phyloP scores from a whole-genome alignment of 2,797 vertebrate genomes.

The Kryptopterus vitreolus region DNA sequence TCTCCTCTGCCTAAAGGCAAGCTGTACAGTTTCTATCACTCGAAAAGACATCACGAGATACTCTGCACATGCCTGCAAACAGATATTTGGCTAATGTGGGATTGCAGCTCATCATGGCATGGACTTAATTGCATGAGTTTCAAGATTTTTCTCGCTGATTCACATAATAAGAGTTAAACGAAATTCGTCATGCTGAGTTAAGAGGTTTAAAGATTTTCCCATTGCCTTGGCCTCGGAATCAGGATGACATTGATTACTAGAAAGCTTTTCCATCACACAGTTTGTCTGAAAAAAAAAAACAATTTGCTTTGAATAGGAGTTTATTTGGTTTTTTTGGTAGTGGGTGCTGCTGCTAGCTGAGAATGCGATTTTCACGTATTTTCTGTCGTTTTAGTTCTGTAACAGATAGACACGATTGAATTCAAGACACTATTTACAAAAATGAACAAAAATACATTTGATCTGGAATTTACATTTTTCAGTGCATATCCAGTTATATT shows the following conservation, averaged over 20 bases:
- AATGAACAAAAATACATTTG: not conserved
- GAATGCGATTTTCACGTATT: not conserved
- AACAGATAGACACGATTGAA: not conserved
- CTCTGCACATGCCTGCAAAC: not conserved
- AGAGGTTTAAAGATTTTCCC: conserved; percentile 44
- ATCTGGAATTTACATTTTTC: not conserved
- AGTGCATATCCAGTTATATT: not conserved
- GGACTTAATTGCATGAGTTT: conserved; percentile 33
- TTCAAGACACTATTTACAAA: not conserved
- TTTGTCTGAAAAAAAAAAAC: conserved; percentile 32
- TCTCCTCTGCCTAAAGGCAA: not conserved
- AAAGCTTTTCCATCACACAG: conserved; percentile 42
- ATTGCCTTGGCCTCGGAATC: conserved; percentile 28
- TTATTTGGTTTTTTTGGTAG: not conserved
- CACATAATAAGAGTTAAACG: conserved; percentile 27
- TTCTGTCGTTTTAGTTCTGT: not conserved
- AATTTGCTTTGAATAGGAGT: conserved; percentile 31
- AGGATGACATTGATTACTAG: conserved; percentile 44
- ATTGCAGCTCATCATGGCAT: conserved; percentile 3
- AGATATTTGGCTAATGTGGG: conserved; percentile 8
- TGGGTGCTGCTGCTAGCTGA: not conserved
- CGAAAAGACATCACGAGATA: not conserved
- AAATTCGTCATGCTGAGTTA: conserved; percentile 38
- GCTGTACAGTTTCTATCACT: not conserved
- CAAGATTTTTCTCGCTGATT: conserved; percentile 30